phyloP scores from a whole-genome alignment of 2,113 vertebrate species.

The Vidua macroura region DNA sequence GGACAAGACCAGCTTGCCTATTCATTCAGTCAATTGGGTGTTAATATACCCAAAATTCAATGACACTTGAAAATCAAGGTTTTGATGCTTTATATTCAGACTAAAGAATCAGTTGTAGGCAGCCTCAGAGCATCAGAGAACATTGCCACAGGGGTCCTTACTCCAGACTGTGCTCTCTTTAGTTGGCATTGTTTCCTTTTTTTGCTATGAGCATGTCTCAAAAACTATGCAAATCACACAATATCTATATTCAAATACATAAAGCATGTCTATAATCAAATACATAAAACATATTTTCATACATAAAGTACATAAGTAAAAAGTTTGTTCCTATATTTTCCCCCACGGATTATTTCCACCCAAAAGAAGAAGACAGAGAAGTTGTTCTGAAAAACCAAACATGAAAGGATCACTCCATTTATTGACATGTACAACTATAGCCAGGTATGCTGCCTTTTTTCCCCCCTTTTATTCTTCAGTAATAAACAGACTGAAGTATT shows the following conservation, averaged over 20 bases:
- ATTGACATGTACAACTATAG: not conserved
- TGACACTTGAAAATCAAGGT: not conserved
- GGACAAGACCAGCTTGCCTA: not conserved
- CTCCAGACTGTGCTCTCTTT: not conserved
- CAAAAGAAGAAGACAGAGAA: not conserved
- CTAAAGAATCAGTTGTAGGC: not conserved
- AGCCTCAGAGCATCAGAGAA: not conserved
- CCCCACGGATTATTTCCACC: not conserved
- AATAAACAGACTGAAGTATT: not conserved
- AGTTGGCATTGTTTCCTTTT: not conserved
- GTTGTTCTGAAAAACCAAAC: not conserved
- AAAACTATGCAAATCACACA: not conserved
- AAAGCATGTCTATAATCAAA: not conserved
- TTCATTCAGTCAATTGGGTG: not conserved
- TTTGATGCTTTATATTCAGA: not conserved
- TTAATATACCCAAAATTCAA: not conserved
- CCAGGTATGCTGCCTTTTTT: not conserved
- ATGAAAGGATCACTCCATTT: not conserved
- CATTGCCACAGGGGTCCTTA: not conserved
- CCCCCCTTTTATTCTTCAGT: not conserved
- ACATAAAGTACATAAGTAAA: not conserved
- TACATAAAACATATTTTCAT: not conserved
- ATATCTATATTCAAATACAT: not conserved
- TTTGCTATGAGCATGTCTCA: not conserved
- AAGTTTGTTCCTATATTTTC: not conserved